Evolutionary conservation across 2,797 vertebrate species (phyloP), one percentile per base, ranked within the genome.

Genomic region (Rhodeus uyekii): DNA sequence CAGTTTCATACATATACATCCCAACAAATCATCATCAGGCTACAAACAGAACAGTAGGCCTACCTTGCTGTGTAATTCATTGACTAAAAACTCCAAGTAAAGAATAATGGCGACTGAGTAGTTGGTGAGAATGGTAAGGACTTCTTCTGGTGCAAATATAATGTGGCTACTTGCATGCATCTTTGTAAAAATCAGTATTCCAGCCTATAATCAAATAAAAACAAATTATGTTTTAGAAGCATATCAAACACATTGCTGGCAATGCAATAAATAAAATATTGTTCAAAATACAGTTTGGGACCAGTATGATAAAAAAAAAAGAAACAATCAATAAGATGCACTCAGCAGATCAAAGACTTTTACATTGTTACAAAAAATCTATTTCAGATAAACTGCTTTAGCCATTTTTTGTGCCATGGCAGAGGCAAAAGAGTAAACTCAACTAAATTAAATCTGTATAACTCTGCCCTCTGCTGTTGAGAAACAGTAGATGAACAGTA

Each of bases 31-130:
- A 12, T 60, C 13, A 60, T 60, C 6, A 29, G 27, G 5, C 5
- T 60, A n/a, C 19, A 53, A 29, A 63, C 19, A 19, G 50, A 36
- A 32, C 50, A 72, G 89, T 44, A 12, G 39, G 39, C 39, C 39
- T 42, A 94, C 92, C 92, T 93, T 79, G 64, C 90, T 92, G 39
- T 90, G 89, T 71, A 92, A 81, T 39, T 87, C 87, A 39, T 89
- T 53, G 55, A 93, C 89, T 83, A 94, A 82, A 87, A 91, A 91
- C 87, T 95, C 93, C 42, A 94, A 89, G 84, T 94, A 93, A 29
- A 87, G 73, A 84, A 87, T 53, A 83, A 87, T 32, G 6, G 93
- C 92, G 82, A 84, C 79, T 6, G 89, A 90, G 80, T 91, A 89
- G 48, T 85, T 89, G 73, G 87, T 86, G 89, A 95, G 76, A 76